phyloP scores from a whole-genome alignment of 2,888 invertebrate species.

The Megastigmus dorsalis region DNA sequence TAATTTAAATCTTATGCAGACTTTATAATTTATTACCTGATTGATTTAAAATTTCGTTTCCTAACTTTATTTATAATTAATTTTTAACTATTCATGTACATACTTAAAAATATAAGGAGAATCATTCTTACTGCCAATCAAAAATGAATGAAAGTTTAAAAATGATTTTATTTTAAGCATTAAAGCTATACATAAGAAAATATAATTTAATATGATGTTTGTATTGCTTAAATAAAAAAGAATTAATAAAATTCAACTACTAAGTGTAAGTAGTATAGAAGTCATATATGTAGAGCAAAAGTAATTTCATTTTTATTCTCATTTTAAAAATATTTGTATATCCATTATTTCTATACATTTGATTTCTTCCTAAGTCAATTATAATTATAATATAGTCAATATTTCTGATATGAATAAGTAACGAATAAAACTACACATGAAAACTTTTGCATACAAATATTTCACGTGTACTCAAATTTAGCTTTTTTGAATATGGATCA shows the following conservation, averaged over 20 bases:
- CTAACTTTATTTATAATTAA: no score
- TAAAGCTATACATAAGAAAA: background rate
- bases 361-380: no score
- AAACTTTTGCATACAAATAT: no score
- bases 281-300: background rate
- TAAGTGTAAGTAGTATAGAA: constrained; percentile 25
- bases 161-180: background rate
- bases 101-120: constrained; percentile 15
- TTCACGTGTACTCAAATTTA: constrained; percentile 16
- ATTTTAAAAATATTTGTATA: constrained; percentile 1
- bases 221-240: background rate
- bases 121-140: constrained; percentile 45
- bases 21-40: background rate
- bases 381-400: no score
- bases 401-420: no score
- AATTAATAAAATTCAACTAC: constrained; percentile 6
- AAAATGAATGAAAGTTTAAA: background rate
- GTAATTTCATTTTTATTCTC: constrained; percentile 7
- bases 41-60: background rate
- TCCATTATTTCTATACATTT: background rate
- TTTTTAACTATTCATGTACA: background rate
- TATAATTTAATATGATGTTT: background rate
- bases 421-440: no score
- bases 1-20: background rate
- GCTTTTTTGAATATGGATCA: constrained; percentile 9